phyloP scores from a whole-genome alignment of 2,797 vertebrate genomes.

The Poecilia gillii region DNA sequence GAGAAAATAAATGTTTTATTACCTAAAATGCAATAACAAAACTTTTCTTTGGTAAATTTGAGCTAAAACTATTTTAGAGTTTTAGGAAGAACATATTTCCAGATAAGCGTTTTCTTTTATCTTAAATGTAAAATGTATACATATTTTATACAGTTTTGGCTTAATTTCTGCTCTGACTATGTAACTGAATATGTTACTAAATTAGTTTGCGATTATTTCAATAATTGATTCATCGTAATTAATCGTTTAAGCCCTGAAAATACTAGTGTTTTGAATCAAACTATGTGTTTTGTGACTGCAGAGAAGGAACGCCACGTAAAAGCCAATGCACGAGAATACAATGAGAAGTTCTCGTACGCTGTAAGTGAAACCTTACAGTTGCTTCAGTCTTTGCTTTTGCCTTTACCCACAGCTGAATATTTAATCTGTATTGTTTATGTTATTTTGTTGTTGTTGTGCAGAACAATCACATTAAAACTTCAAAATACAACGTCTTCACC shows the following conservation, averaged over 20 bases:
- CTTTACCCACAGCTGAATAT: background rate
- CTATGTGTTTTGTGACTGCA: conserved; percentile 53
- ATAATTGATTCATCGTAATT: no score
- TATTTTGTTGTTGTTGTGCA: conserved; percentile 42
- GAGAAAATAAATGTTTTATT: no score
- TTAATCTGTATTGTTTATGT: background rate
- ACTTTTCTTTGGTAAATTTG: no score
- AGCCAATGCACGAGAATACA: conserved; percentile 86
- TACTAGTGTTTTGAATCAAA: background rate
- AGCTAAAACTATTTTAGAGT: no score
- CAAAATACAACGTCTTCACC: conserved; percentile 87
- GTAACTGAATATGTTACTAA: no score
- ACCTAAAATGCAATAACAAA: no score
- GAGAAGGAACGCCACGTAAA: conserved; percentile 87
- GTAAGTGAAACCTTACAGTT: conserved; percentile 76
- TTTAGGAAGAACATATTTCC: no score
- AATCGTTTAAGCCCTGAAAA: background rate
- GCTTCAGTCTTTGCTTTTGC: background rate
- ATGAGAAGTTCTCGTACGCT: conserved; percentile 85
- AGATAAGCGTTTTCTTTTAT: no score
- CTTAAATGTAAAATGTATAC: no score
- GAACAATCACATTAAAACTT: conserved; percentile 90
- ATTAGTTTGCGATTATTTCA: no score
- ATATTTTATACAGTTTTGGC: no score
- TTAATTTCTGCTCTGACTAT: no score